Evolutionary conservation across 2,113 vertebrate genomes (phyloP).

Genomic region (Callopanchax toddi): DNA sequence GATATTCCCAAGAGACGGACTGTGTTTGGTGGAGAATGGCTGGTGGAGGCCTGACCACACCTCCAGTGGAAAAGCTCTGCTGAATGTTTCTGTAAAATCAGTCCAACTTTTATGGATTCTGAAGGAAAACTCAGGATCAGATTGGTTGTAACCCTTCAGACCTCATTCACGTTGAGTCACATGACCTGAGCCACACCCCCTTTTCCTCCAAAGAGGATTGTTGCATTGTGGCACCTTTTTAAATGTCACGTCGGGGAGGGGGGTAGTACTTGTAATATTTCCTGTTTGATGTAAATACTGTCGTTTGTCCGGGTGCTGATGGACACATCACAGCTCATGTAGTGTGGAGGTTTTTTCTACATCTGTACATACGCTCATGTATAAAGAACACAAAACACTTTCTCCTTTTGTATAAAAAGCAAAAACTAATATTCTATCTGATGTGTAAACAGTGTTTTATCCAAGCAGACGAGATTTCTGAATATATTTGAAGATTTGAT

Average conservation of each 20-base stretch:
- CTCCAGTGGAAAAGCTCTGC: slow-evolving; percentile 22
- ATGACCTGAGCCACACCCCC: slow-evolving; percentile 31
- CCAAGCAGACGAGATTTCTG: slow-evolving; percentile 59
- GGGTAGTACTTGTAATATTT: slow-evolving; percentile 36
- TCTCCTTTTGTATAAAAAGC: slow-evolving; percentile 62
- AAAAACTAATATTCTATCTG: slow-evolving; percentile 33
- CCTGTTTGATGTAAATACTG: slow-evolving; percentile 69
- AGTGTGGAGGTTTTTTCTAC: slow-evolving; percentile 63
- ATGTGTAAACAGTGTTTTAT: slow-evolving; percentile 58
- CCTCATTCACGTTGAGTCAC: slow-evolving; percentile 28
- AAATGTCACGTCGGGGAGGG: background rate
- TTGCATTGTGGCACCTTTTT: slow-evolving; percentile 29
- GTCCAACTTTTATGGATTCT: background rate
- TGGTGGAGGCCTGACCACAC: background rate
- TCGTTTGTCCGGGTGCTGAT: slow-evolving; percentile 34
- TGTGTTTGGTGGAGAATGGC: too few relatives aligned
- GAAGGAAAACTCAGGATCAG: slow-evolving; percentile 54
- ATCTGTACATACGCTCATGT: slow-evolving; percentile 63
- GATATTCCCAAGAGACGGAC: slow-evolving; percentile 7
- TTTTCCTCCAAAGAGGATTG: slow-evolving; percentile 1
- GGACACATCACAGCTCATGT: slow-evolving; percentile 46
- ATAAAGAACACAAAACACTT: slow-evolving; percentile 58
- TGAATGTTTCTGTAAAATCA: slow-evolving; percentile 23
- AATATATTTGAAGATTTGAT: slow-evolving; percentile 56
- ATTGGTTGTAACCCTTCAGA: slow-evolving; percentile 6